Conservation (phyloP, 1,140 invertebrate species). For the Zaprionus vittiger region DNA sequence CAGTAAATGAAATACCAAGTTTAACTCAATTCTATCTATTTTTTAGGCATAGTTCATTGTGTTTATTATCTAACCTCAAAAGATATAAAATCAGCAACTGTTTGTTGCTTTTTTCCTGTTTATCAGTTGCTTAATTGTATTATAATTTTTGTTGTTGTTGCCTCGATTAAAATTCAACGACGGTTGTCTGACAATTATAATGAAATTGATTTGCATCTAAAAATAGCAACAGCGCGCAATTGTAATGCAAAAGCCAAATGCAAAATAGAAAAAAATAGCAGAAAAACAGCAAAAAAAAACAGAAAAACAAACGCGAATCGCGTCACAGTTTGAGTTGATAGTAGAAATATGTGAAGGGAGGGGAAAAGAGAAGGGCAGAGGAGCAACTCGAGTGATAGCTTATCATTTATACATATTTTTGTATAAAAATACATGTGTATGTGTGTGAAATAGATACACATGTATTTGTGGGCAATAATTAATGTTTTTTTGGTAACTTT, state of each 20-base stretch:
- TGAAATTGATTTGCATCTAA: conserved; percentile 67
- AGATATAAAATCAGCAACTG: neutral
- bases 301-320: conserved; percentile 9
- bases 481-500: conserved; percentile 31
- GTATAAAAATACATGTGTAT: neutral
- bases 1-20: too few species aligned
- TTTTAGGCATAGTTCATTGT: neutral
- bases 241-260: conserved; percentile 30
- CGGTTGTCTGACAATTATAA: conserved; percentile 62
- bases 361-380: neutral
- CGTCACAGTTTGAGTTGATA: conserved; percentile 45
- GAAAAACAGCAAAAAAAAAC: neutral
- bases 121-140: conserved; percentile 22
- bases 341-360: neutral
- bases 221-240: conserved; percentile 66
- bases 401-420: conserved; percentile 39
- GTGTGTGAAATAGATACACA: neutral
- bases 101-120: neutral
- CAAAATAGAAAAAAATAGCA: neutral
- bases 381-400: conserved; percentile 11
- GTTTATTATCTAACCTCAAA: conserved; percentile 1
- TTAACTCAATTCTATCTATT: too few species aligned
- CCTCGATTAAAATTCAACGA: conserved; percentile 62
- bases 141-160: conserved; percentile 23
- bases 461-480: conserved; percentile 19